Base-by-base conservation (phyloP, 30 jellyfish, hydroid and myxozoan species). In the Morbakka virulenta region DNA sequence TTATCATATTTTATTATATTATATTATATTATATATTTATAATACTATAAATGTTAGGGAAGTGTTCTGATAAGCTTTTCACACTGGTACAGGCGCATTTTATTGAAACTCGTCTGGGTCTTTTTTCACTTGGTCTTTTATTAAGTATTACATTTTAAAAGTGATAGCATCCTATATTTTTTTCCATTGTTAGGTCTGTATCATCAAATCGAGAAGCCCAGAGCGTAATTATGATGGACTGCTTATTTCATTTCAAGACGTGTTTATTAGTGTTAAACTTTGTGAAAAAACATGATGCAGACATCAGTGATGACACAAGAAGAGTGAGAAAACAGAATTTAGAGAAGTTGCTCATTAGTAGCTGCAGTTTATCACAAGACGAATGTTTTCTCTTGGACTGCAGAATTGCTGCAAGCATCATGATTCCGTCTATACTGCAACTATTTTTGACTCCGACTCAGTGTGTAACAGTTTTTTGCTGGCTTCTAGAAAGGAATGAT, bases 391-490 rank as follows among this genome's bases (percentile, higher is more conserved):
- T 83, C 65, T 64, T 89, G 51, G 97, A 89, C 47, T 82, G 97
- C 52, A 69, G 94, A 31, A 79, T 67, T 66, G 74, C 95, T 0
- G 97, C 97, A n/a, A 95, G 89, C 4, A 80, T 89, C 66, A 66
- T 74, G 27, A 33, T 76, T 14, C 66, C 75, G 3, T 62, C 94
- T 9, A 36, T 80, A 22, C 52, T 77, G 48, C 85, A 83, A 64
- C 2, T 24, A 13, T 31, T 76, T 81, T 71, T 79, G 1, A 68
- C 90, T 23, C 50, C 71, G 13, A 33, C 27, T 22, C 35, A 6
- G 27, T 28, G 69, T 27, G 25, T 9, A 1, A 77, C 22, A 2
- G 4, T 20, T 29, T 25, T 27, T 6, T 32, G 2, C 4, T 28
- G 22, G 3, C 1, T 67, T 33, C 23, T 2, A 33, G 22, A 29